Evolutionary conservation across 1,140 invertebrate species (phyloP), one percentile per base, ranked within the genome.

Genomic region (Daktulosphaira vitifoliae): DNA sequence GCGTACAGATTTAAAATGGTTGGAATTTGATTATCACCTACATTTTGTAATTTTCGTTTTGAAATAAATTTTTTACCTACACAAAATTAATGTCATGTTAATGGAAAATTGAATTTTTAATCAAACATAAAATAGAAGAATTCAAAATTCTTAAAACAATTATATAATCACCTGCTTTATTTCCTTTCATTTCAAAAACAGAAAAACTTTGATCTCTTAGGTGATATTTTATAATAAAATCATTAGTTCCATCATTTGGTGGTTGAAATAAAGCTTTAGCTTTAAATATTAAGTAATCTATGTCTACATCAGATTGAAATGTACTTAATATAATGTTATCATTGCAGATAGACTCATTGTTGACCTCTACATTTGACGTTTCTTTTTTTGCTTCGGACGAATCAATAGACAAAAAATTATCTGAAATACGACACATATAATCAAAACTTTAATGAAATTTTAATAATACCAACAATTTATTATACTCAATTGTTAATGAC

Each of bases 271-370:
- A 0, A 16, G 46, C 20, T n/a, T 46, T 62, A 26, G 56, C 56
- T 62, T 62, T 62, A 15, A 62, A 62, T 15, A 62, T 39, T 8
- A 62, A 48, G 7, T n/a, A 22, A 26, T 62, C 56, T 4, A 62
- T 29, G 8, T 22, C 20, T 13, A 25, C 42, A 46, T 15, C 2
- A 25, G 6, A 26, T 15, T 46, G 11, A 8, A 62, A 7, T 29
- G 18, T 62, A 48, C 44, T 48, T 11, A 29, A 48, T 26, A 62
- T 7, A 26, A 29, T 46, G 5, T 62, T 42, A 20, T 62, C 42
- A 11, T 29, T 2, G n/a, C 42, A 23, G 56, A 42, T 22, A 22
- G 11, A 46, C 5, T 33, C 25, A 18, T 38, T 15, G 16, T 59
- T 11, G 16, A 25, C n/a, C 0, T 48, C 56, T 29, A 46, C 42